Evolutionary conservation across 2,888 invertebrate species (phyloP).

Genomic region (Andrena camellia): DNA sequence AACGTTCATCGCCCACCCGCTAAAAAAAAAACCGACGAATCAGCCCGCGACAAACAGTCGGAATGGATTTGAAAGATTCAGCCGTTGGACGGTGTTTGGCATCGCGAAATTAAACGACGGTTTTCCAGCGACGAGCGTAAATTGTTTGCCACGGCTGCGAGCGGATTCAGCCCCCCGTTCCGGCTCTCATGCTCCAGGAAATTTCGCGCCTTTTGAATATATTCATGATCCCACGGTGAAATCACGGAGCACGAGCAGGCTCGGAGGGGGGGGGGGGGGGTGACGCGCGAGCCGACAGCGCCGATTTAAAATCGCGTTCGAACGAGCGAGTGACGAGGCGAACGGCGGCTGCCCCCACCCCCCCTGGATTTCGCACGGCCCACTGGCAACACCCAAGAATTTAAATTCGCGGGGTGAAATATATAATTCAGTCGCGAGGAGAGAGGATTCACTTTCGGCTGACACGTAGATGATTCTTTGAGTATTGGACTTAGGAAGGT

Average conservation of each 20-base stretch:
- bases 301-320: conserved; percentile 69
- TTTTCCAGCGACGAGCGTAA: conserved; percentile 58
- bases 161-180: background rate
- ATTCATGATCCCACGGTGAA: conserved; percentile 74
- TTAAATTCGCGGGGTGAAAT: conserved; percentile 22
- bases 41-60: conserved; percentile 5
- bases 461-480: background rate
- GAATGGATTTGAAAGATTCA: conserved; percentile 43
- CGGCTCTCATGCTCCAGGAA: conserved; percentile 50
- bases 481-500: background rate
- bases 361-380: conserved; percentile 58
- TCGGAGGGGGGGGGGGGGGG: background rate
- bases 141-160: conserved; percentile 66
- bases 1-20: conserved; percentile 23
- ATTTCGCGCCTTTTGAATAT: conserved; percentile 76
- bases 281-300: conserved; percentile 49
- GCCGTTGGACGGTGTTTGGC: background rate
- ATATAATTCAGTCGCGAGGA: background rate
- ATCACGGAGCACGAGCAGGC: conserved; percentile 54
- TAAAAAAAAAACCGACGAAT: conserved; percentile 20
- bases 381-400: conserved; percentile 46
- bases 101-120: conserved; percentile 62
- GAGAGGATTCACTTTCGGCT: background rate
- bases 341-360: conserved; percentile 45
- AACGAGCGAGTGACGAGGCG: conserved; percentile 62